Percentiles rank a stretch among this genome's conserved stretches.
Evolutionary conservation across 2,888 invertebrate genomes (phyloP).

Genomic region (Brachyptera putata): DNA sequence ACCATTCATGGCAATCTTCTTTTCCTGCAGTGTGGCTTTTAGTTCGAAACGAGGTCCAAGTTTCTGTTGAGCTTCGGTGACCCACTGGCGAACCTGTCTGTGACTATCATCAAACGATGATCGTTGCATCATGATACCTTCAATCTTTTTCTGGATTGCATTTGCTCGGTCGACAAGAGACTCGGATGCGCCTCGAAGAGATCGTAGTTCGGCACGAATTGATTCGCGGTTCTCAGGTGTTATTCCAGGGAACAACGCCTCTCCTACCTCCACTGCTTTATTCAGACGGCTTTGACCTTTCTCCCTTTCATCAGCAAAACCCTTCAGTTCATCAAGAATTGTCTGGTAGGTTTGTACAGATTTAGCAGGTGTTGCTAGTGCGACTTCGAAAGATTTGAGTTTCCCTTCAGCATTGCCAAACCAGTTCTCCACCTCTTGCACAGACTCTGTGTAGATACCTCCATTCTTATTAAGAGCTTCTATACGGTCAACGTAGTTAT

Average conservation of each 20-base stretch:
- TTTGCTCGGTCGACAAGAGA: conserved; percentile 79
- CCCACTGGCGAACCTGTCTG: conserved; percentile 80
- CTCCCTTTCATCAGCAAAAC: conserved; percentile 68
- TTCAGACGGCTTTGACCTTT: conserved; percentile 73
- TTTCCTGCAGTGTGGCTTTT: conserved; percentile 78
- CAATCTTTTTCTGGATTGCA: conserved; percentile 79
- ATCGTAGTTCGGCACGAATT: conserved; percentile 75
- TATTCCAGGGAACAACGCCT: conserved; percentile 80
- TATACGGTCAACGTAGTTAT: conserved; percentile 65
- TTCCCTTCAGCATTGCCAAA: conserved; percentile 68
- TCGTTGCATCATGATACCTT: conserved; percentile 83
- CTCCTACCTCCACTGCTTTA: conserved; percentile 79
- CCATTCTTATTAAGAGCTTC: conserved; percentile 67
- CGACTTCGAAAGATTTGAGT: conserved; percentile 61
- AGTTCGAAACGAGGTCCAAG: conserved; percentile 66
- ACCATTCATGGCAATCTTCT: conserved; percentile 79
- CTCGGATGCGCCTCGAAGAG: conserved; percentile 78
- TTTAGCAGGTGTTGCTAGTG: conserved; percentile 66
- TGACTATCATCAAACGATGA: conserved; percentile 92
- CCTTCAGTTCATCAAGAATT: conserved; percentile 71
- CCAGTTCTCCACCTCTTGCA: conserved; percentile 73
- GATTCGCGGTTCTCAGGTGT: conserved; percentile 82
- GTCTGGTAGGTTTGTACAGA: conserved; percentile 61
- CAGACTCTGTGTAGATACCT: conserved; percentile 60
- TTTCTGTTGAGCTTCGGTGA: conserved; percentile 72